Base-by-base conservation (phyloP, 2,113 vertebrate species). In the Xenopus tropicalis region DNA sequence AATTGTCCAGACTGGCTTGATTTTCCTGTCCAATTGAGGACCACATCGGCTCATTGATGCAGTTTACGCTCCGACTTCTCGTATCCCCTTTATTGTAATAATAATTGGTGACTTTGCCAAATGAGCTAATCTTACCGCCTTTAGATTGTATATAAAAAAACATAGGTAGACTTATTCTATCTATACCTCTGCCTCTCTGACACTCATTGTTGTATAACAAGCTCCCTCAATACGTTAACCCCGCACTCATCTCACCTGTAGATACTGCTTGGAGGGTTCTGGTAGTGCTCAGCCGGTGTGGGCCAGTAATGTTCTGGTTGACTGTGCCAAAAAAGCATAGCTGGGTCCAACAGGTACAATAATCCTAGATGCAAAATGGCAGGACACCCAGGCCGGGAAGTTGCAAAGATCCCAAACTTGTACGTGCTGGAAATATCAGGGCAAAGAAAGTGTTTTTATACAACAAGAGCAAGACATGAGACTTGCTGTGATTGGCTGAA, bases 291-390 rank as follows among this genome's bases (percentile, higher is more conserved):
- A 13, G 78, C 74, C 0, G 82, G 74, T 21, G 78, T 48, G 6
- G 80, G 79, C 83, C 83, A 82, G 72, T 80, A 79, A 25, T 82
- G 78, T 13, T 84, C 86, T 0, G 46, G 71, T 64, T 85, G 83
- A 21, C 79, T 86, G 43, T 85, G 84, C 80, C 84, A 86, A 62
- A 86, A 83, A 13, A 86, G 70, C 82, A 85, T 86, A 68, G 42
- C 52, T 58, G 19, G 19, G 4, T 68, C 14, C 20, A 24, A 59
- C 4, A 1, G 21, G 19, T 66, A 48, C 62, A 66, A 17, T 46
- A 23, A 44, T 19, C 37, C 24, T 16, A 17, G 12, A 37, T 11
- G 25, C 57, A 66, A 25, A 46, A 44, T 44, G 4, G 29, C 29
- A n/a, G 24, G 37, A 37, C 3, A 44, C 22, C 19, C 56, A 59